These are phyloP conservation scores for Drosophila austrosaltans DNA, from an alignment of 2,888 invertebrate species.

Conservation along the genomic window DNA sequence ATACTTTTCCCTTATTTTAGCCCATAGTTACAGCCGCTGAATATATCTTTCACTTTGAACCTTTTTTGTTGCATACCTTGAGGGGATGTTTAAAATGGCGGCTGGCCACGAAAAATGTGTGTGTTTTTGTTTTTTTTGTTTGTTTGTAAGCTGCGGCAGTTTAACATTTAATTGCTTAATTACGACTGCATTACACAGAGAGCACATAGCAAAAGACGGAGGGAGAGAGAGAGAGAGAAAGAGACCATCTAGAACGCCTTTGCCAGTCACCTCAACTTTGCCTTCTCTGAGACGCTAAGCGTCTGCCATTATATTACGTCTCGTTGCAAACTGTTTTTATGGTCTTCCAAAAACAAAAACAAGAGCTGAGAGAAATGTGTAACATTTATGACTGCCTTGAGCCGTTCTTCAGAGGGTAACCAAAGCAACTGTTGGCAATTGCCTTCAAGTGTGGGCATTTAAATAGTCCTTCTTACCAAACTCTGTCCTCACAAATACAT, in stretches of 20 bases:
- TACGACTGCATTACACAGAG: conserved; percentile 48
- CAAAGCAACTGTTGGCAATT: conserved; percentile 34
- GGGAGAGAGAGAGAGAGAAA: too few relatives aligned
- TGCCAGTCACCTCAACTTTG: conserved; percentile 11
- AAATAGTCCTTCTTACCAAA: conserved; percentile 18
- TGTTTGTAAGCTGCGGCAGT: conserved; percentile 43
- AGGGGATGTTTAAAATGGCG: conserved; percentile 36
- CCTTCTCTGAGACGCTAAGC: conserved; percentile 29
- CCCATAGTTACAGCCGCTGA: conserved; percentile 22
- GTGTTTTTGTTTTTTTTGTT: neutral
- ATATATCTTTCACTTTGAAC: conserved; percentile 12
- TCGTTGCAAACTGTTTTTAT: conserved; percentile 43
- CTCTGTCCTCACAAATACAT: neutral
- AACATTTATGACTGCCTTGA: conserved; percentile 48
- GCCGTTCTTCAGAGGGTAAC: conserved; percentile 27
- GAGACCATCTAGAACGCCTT: neutral
- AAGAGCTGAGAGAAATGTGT: conserved; percentile 2
- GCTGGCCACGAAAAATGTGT: conserved; percentile 27
- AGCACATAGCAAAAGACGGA: conserved; percentile 18
- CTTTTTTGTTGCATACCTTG: conserved; percentile 42
- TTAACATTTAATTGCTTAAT: conserved; percentile 75
- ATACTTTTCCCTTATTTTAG: conserved; percentile 13
- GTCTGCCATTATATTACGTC: conserved; percentile 46
- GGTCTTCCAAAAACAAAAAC: conserved; percentile 20
- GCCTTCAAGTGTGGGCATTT: conserved; percentile 51